Base-by-base conservation (phyloP, 2,113 vertebrate species). In the Aegithalos caudatus region DNA sequence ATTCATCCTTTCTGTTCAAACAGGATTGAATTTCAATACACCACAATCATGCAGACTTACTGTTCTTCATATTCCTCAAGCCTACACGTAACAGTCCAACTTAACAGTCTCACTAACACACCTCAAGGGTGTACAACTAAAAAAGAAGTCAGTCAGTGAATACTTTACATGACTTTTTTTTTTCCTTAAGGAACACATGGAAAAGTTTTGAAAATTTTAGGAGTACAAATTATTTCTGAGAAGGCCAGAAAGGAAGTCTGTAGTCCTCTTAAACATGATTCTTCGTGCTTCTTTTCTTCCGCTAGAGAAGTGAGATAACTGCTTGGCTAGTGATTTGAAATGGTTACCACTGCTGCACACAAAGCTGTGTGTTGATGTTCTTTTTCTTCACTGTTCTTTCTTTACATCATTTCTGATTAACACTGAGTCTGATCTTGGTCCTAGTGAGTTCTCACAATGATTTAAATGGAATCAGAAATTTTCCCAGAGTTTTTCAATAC, bases 31-130 rank as follows among this genome's bases (percentile, higher is more conserved):
- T 97, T 96, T 97, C 77, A 92, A 62, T 96, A 69, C 11, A 83
- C 38, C 62, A 93, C 48, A 97, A 81, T 93, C 84, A 96, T 80
- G 88, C 69, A 97, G 96, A 97, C 92, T 66, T 96, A 66, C 50
- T 88, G 47, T 17, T 96, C 96, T 96, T 97, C 83, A 92, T 96
- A 95, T 77, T 97, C 74, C 94, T 95, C 96, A 95, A 96, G 40
- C 17, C 67, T 93, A 85, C 60, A 96, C 45, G 82, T 94, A 96
- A 94, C 51, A 88, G 84, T 94, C 67, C 44, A 86, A 33, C 69
- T 92, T 95, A 91, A 92, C 82, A 96, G 54, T 20, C 76, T 90
- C 65, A 84, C 45, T 86, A 87, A 93, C 69, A 92, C 53, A 96
- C 60, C 61, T 95, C 89, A 96, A 86, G 90, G 82, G 35, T 93